Percentiles rank a stretch among this genome's conserved stretches.
Evolutionary conservation across 2,888 invertebrate genomes (phyloP).

Genomic region (Seira musarum): DNA sequence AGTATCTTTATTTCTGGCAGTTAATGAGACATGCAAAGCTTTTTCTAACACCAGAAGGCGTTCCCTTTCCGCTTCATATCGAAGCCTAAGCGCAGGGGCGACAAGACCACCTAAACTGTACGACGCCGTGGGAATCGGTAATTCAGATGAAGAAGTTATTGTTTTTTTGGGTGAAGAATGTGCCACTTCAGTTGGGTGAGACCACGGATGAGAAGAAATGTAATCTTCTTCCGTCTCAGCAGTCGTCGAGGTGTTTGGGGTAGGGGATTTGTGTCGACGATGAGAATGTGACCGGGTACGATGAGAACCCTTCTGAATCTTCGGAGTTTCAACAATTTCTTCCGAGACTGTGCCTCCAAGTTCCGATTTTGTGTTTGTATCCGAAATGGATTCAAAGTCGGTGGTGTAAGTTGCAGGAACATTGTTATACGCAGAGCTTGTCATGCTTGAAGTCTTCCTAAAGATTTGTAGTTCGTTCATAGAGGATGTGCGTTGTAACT

Average conservation of each 20-base stretch:
- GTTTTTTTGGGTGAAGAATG: background rate
- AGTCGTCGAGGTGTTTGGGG: slow-evolving; percentile 52
- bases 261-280: background rate
- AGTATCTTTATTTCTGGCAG: background rate
- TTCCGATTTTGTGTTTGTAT: background rate
- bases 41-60: slow-evolving; percentile 50
- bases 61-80: slow-evolving; percentile 55
- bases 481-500: no score
- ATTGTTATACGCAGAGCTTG: background rate
- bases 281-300: background rate
- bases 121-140: background rate
- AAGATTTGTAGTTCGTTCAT: background rate
- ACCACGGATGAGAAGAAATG: no score
- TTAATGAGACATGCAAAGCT: slow-evolving; percentile 36
- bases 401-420: background rate
- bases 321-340: background rate
- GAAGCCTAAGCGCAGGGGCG: slow-evolving; percentile 50
- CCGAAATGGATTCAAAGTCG: slow-evolving; percentile 39
- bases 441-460: no score
- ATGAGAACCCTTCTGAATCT: no score
- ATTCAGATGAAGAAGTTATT: background rate
- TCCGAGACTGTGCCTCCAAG: background rate
- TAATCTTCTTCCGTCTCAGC: slow-evolving; percentile 55
- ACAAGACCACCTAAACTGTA: slow-evolving; percentile 26
- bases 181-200: no score